These are phyloP conservation scores for Saguinus midas DNA, from an alignment of 2,113 vertebrate genomes.

Conservation along the genomic window DNA sequence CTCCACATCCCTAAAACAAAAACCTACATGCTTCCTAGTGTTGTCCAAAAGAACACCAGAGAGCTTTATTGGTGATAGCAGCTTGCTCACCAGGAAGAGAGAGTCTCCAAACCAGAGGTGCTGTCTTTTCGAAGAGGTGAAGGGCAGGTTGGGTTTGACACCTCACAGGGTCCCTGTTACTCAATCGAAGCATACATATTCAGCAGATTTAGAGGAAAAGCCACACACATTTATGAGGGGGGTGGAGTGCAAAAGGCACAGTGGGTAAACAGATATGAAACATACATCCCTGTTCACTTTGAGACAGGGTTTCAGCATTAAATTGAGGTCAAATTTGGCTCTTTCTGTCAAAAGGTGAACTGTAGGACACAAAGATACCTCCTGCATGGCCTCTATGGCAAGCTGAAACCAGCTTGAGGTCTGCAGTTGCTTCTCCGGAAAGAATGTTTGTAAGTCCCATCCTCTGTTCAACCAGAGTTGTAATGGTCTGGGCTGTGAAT, in stretches of 20 bases:
- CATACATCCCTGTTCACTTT: neutral
- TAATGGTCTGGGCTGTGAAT: neutral
- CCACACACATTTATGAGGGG: neutral
- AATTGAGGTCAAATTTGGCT: neutral
- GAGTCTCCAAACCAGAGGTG: neutral
- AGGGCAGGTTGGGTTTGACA: neutral
- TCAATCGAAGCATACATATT: neutral
- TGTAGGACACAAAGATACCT: neutral
- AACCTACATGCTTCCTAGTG: neutral
- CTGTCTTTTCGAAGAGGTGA: neutral
- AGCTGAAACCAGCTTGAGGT: neutral
- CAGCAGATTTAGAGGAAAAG: neutral
- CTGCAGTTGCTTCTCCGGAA: neutral
- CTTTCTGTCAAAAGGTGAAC: neutral
- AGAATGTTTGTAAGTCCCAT: neutral
- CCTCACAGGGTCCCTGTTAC: neutral
- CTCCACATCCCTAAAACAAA: neutral
- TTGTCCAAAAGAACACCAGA: neutral
- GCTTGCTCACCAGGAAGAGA: neutral
- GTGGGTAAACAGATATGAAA: neutral
- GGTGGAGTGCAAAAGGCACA: too few relatives aligned
- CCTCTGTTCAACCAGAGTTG: neutral
- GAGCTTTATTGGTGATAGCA: neutral
- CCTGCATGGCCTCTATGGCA: too few relatives aligned
- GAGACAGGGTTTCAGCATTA: neutral